These are phyloP conservation scores for Agelastica alni DNA, from an alignment of 2,888 invertebrate genomes.

Conservation along the genomic window DNA sequence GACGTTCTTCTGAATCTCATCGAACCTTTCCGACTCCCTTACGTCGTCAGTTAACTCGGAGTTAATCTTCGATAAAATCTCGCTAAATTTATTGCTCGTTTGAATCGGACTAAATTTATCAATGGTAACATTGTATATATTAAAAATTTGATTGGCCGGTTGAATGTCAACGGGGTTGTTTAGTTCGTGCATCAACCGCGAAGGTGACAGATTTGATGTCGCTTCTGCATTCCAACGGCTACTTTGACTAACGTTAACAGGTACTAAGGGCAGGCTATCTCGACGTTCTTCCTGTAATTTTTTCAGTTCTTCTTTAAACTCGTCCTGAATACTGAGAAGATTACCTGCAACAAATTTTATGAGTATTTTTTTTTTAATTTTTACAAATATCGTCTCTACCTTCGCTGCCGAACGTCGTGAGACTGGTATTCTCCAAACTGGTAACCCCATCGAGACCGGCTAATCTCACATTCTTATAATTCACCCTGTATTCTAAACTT, in stretches of 20 bases:
- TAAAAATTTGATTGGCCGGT: conserved; percentile 53
- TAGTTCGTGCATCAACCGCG: conserved; percentile 48
- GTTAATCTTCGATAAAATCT: conserved; percentile 38
- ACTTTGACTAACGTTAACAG: conserved; percentile 45
- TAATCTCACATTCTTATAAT: conserved; percentile 55
- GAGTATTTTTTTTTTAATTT: no score
- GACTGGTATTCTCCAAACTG: conserved; percentile 49
- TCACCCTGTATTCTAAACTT: conserved; percentile 52
- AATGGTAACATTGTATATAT: conserved; percentile 54
- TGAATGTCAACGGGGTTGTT: conserved; percentile 50
- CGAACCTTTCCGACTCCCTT: neutral
- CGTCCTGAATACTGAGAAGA: conserved; percentile 59
- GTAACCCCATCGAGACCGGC: conserved; percentile 48
- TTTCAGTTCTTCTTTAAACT: conserved; percentile 61
- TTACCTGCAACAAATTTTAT: no score
- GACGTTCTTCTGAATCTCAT: neutral
- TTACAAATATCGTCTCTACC: conserved; percentile 42
- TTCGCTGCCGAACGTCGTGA: conserved; percentile 61
- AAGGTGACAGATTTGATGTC: conserved; percentile 14
- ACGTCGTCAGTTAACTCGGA: neutral
- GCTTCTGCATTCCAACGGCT: conserved; percentile 10
- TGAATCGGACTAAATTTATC: conserved; percentile 47
- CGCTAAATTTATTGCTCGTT: conserved; percentile 38
- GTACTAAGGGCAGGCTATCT: conserved; percentile 57
- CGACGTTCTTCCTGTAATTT: conserved; percentile 57